Conservation (phyloP, 92 coral and sea anemone genomes). For the Phymanthus crucifer region DNA sequence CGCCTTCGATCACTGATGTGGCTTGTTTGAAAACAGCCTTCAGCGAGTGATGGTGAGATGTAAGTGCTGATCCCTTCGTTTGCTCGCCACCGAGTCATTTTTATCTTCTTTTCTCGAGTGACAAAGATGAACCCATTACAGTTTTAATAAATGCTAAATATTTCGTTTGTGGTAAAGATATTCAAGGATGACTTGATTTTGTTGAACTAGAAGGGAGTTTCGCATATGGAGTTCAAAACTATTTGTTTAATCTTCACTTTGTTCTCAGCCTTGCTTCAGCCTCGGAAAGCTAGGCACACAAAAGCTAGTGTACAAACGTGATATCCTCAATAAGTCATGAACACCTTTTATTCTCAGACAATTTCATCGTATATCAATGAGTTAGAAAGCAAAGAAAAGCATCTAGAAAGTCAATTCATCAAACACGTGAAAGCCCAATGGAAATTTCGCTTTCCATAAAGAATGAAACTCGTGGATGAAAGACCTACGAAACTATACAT, state of each 20-base stretch:
- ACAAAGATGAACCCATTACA: too few species aligned
- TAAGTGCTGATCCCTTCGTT: background rate
- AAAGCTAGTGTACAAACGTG: too few species aligned
- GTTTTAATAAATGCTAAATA: too few species aligned
- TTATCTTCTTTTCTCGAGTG: background rate
- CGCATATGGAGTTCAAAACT: too few species aligned
- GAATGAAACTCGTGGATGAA: background rate
- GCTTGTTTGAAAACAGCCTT: background rate
- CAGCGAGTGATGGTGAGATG: background rate
- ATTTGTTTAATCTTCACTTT: too few species aligned
- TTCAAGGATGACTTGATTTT: too few species aligned
- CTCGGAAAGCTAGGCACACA: too few species aligned
- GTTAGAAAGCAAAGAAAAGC: background rate
- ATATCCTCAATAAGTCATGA: too few species aligned
- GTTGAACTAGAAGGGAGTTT: too few species aligned
- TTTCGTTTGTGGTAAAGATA: too few species aligned
- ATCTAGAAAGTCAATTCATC: background rate
- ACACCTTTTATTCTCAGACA: too few species aligned
- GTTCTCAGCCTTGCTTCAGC: too few species aligned
- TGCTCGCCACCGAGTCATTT: background rate
- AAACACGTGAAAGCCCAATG: background rate
- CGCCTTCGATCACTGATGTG: background rate
- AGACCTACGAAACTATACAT: background rate
- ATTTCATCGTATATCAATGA: background rate
- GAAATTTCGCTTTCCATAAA: conserved; percentile 1